phyloP scores from a whole-genome alignment of 1,140 invertebrate species.

The Saccostrea echinata region DNA sequence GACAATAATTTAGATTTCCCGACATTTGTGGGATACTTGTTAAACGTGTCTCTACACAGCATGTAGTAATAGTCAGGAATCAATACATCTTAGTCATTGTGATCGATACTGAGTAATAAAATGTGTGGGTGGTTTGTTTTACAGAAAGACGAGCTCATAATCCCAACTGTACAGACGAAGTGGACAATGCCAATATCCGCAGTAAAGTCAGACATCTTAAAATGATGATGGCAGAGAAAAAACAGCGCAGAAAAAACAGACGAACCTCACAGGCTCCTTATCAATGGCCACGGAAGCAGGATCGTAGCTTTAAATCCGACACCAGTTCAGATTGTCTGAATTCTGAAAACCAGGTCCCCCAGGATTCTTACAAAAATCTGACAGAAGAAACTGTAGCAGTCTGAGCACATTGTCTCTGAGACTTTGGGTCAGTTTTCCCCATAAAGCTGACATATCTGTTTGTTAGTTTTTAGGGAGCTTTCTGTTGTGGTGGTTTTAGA shows the following conservation, averaged over 20 bases:
- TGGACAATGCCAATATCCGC: constrained; percentile 83
- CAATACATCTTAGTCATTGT: constrained; percentile 26
- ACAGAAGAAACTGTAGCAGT: constrained; percentile 66
- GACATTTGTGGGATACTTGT: constrained; percentile 5
- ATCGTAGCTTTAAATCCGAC: constrained; percentile 25
- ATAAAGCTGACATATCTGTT: constrained; percentile 57
- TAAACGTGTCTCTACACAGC: not conserved
- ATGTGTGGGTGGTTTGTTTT: constrained; percentile 16
- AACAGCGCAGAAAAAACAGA: constrained; percentile 89
- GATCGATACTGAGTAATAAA: not conserved
- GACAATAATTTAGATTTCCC: not conserved
- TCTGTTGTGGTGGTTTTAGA: constrained; percentile 13
- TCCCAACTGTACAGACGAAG: not conserved
- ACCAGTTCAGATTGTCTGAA: constrained; percentile 46
- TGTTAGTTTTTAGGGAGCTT: constrained; percentile 37
- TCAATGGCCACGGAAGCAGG: constrained; percentile 51
- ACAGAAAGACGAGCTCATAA: constrained; percentile 12
- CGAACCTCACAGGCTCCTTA: constrained; percentile 81
- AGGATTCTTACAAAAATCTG: constrained; percentile 50
- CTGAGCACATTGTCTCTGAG: constrained; percentile 50
- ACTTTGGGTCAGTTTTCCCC: constrained; percentile 60
- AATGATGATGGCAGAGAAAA: constrained; percentile 92
- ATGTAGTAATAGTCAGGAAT: constrained; percentile 2
- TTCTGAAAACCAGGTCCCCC: constrained; percentile 44
- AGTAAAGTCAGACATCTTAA: constrained; percentile 92